Evolutionary conservation across 2,888 invertebrate species (phyloP), one percentile per base, ranked within the genome.

Genomic region (Abscondita cerata): DNA sequence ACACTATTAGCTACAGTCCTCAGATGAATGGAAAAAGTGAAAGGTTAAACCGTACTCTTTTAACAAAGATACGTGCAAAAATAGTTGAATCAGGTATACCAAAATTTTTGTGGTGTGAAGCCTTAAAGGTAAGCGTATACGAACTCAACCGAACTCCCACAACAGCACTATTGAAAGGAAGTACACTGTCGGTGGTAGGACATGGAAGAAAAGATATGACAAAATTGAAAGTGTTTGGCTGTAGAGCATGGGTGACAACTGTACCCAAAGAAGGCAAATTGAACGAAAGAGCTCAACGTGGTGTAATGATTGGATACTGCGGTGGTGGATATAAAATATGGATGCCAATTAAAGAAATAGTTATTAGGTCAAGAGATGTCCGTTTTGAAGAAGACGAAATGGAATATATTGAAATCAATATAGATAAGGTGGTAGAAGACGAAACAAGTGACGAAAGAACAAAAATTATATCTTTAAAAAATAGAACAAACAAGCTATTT

Each of bases 301-400:
- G n/a, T n/a, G n/a, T 6, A 46, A 15, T 19, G 46, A 19, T 18
- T 12, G 18, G 15, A 6, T 46, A 6, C 16, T 6, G 8, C 9
- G 31, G 9, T 5, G 31, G 6, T 6, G 31, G 31, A n/a, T 31
- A 31, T 9, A 4, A 9, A 6, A 6, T 31, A 9, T 31, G 9
- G 4, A 9, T 31, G 4, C 9, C 31, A 31, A 9, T 6, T 9
- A 9, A 31, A 46, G n/a, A n/a, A 15, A 46, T 11, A 63, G 9
- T 31, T 6, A 31, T 31, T 6, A 31, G 6, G 31, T 31, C 31
- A 61, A 59, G 66, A 66, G 51, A 33, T 58, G n/a, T 64, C n/a
- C n/a, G n/a, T n/a, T n/a, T n/a, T n/a, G n/a, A n/a, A n/a, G n/a
- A n/a, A n/a, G n/a, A n/a, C n/a, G n/a, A n/a, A n/a, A n/a, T n/a